Percentiles rank a stretch among this genome's conserved stretches.
phyloP scores from a whole-genome alignment of 2,113 vertebrate genomes.

The Labeo rohita region DNA sequence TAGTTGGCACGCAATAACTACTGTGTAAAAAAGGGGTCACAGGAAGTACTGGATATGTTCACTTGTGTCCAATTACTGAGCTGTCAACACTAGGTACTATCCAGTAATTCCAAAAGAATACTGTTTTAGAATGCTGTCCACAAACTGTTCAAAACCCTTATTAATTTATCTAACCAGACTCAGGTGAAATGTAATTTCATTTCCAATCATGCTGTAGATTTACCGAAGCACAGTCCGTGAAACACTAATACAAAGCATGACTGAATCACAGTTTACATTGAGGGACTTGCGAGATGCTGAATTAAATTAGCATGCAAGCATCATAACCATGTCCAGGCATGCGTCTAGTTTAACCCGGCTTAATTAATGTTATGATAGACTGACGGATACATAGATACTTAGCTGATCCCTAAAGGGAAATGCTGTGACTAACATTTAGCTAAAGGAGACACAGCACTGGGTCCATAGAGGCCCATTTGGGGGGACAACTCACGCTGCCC shows the following conservation, averaged over 20 bases:
- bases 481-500: background rate
- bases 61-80: slow-evolving; percentile 27
- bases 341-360: slow-evolving; percentile 9
- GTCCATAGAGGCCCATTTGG: background rate
- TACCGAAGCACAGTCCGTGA: background rate
- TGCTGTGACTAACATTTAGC: slow-evolving; percentile 18
- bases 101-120: background rate
- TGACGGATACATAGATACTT: background rate
- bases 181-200: background rate
- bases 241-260: background rate
- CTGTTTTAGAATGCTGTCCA: background rate
- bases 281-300: background rate
- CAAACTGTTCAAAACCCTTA: background rate
- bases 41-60: slow-evolving; percentile 8
- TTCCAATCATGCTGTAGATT: background rate
- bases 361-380: slow-evolving; percentile 12
- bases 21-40: slow-evolving; percentile 10
- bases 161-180: background rate
- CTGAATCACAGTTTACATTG: background rate
- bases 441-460: background rate
- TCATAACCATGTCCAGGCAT: slow-evolving; percentile 14
- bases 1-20: slow-evolving; percentile 26
- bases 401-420: background rate
- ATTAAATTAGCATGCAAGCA: slow-evolving; percentile 18
- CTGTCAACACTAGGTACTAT: slow-evolving; percentile 25